Evolutionary conservation across 2,113 vertebrate species (phyloP), one percentile per base, ranked within the genome.

Genomic region (Gymnorhina tibicen): DNA sequence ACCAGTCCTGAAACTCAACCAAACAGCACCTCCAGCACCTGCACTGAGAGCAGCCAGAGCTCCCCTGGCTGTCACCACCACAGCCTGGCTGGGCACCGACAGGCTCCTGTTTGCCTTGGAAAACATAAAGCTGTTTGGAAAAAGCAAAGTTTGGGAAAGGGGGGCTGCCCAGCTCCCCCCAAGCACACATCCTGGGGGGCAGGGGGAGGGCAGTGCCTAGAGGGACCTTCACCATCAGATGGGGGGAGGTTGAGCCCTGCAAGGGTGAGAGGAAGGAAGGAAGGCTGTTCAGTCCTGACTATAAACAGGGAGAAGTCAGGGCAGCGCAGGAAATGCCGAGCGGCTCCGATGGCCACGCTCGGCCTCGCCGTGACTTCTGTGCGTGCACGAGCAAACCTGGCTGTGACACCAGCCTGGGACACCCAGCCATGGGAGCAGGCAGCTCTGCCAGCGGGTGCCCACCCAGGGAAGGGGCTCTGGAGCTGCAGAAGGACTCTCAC

Each of bases 221-320:
- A 62, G 73, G 9, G 42, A 60, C 49, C 63, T 52, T 27, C 32
- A 39, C 4, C 62, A n/a, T 23, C 58, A 47, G 49, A 3, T 5
- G 2, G 0, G 4, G 5, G 0, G 5, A 27, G 16, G 7, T 7
- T 15, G 21, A 62, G 73, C 47, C 10, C 11, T 2, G 7, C 55
- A 8, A 19, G 62, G 59, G 35, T 26, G 1, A 10, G 9, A 12
- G 3, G 86, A 55, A 80, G 72, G 85, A 53, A 80, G 84, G 92
- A 84, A 52, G 73, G 91, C 87, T 8, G 81, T 26, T 49, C 24
- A 4, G 18, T 19, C 53, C 62, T 46, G 28, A 3, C 39, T 4
- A 1, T 15, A 41, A 93, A 76, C 39, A 39, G 74, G 39, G 49
- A 4, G 9, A 18, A 58, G 21, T 3, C 1, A 17, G 22, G 21